phyloP scores from a whole-genome alignment of 2,888 invertebrate genomes.

The Leucoptera coffeella region DNA sequence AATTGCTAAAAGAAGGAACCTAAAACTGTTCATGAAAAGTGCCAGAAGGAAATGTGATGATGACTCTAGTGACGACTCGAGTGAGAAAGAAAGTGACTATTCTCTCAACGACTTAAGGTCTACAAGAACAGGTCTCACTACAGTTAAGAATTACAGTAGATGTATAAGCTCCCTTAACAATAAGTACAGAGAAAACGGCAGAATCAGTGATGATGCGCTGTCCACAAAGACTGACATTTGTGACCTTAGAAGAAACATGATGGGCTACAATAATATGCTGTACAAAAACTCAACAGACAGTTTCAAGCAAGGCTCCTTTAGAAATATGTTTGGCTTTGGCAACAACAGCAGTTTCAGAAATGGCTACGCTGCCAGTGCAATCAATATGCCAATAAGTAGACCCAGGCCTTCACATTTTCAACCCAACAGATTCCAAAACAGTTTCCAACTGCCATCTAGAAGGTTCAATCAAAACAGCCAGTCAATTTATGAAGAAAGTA shows the following conservation, averaged over 20 bases:
- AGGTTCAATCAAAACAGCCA: too few relatives aligned
- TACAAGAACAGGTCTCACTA: slow-evolving; percentile 10
- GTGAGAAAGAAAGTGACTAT: slow-evolving; percentile 26
- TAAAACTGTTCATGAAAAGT: slow-evolving; percentile 14
- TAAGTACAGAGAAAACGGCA: slow-evolving; percentile 13
- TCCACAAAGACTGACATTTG: slow-evolving; percentile 13
- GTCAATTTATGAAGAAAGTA: too few relatives aligned
- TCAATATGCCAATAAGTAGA: too few relatives aligned
- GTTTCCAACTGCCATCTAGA: slow-evolving; percentile 21
- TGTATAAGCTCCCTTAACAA: slow-evolving; percentile 7
- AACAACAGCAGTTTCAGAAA: slow-evolving; percentile 1
- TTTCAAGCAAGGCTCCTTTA: slow-evolving; percentile 14
- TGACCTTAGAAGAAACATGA: slow-evolving; percentile 11
- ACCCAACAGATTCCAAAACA: slow-evolving; percentile 21
- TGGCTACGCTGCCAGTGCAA: too few relatives aligned
- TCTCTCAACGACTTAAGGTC: slow-evolving; percentile 25
- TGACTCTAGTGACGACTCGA: slow-evolving; percentile 26
- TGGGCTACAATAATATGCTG: slow-evolving; percentile 13
- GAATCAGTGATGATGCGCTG: slow-evolving; percentile 6
- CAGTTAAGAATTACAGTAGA: slow-evolving; percentile 4
- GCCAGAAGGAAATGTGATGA: slow-evolving; percentile 14
- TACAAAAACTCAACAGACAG: slow-evolving; percentile 14
- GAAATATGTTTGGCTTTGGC: slow-evolving; percentile 11
- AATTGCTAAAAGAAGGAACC: slow-evolving; percentile 19
- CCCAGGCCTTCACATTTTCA: too few relatives aligned